Base-by-base conservation (phyloP, 2,797 vertebrate genomes). In the Podarcis siculus region DNA sequence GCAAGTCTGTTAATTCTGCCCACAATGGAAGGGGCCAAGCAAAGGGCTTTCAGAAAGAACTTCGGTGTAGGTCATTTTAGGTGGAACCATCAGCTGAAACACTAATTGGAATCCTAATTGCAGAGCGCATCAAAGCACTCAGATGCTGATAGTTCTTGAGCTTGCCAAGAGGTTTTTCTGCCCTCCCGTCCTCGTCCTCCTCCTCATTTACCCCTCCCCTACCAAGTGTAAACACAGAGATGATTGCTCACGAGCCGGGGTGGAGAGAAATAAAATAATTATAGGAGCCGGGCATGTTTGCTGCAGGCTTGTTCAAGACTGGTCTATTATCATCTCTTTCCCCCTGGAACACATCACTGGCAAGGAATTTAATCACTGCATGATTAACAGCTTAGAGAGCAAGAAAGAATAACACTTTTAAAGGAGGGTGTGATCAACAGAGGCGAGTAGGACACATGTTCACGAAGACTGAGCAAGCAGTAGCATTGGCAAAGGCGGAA, bases 401-500 rank as follows among this genome's bases (percentile, higher is more conserved):
- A 93, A 93, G 93, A 93, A 93, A 93, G 93, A 95, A 94, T 94
- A 94, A 94, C 88, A 71, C 67, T 91, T 85, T 84, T 91, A 80
- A 87, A 92, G 88, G 82, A 91, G 30, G 45, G 66, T 1, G 1
- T 35, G 92, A 86, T 66, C 55, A 61, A 89, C 35, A 90, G 45
- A 78, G n/a, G 55, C n/a, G 25, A 37, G 61, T 17, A 2, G 61
- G 71, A 25, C 10, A 23, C 7, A 0, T 7, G 27, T 30, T 5
- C 13, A 1, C 1, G 1, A 5, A 21, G 75, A 39, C 39, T 30
- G 32, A 23, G n/a, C 21, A 2, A 1, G 15, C 17, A 8, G 6
- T 30, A 8, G 77, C 76, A 3, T 25, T 13, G 12, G 37, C 49
- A 35, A 77, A 69, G 45, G 21, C 13, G 12, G 19, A 72, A 15